Percentiles rank a stretch among this genome's conserved stretches.
Conservation (phyloP, 2,888 invertebrate species). For the Odontocolon sp. region DNA sequence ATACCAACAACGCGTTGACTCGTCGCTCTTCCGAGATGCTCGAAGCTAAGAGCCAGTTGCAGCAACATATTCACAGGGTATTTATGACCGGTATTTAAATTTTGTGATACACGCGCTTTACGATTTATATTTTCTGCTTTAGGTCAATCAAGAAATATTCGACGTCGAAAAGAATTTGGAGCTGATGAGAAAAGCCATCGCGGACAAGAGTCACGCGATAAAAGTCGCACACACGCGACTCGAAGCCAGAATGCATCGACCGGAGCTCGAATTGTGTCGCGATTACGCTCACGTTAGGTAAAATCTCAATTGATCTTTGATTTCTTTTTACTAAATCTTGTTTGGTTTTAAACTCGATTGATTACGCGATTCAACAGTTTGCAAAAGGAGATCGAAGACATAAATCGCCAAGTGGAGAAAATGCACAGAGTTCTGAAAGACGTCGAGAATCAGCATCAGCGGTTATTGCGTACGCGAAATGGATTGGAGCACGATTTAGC, state of each 20-base stretch:
- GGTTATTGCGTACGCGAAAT: conserved; percentile 90
- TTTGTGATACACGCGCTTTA: too few species aligned
- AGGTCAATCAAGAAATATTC: conserved; percentile 96
- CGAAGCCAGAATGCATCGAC: conserved; percentile 93
- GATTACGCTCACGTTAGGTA: conserved; percentile 92
- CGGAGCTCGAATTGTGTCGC: conserved; percentile 94
- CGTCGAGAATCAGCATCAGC: conserved; percentile 93
- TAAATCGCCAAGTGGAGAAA: conserved; percentile 90
- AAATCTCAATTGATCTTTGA: conserved; percentile 16
- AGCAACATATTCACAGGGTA: conserved; percentile 89
- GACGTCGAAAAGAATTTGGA: conserved; percentile 96
- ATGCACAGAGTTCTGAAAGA: conserved; percentile 92
- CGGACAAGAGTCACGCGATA: conserved; percentile 92
- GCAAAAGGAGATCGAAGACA: conserved; percentile 92
- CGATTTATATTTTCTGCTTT: conserved; percentile 35
- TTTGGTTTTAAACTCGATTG: too few species aligned
- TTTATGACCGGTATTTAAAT: too few species aligned
- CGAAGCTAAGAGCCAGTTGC: conserved; percentile 92
- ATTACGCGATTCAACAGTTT: too few species aligned
- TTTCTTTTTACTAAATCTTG: background rate
- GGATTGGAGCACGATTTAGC: conserved; percentile 92
- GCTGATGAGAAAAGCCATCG: conserved; percentile 93
- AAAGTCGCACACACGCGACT: conserved; percentile 94
- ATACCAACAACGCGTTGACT: conserved; percentile 90
- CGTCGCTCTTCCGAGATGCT: conserved; percentile 88